Percentiles rank a stretch among this genome's conserved stretches.
Evolutionary conservation across 2,888 invertebrate genomes (phyloP).

Genomic region (Leptinotarsa rubiginosa): DNA sequence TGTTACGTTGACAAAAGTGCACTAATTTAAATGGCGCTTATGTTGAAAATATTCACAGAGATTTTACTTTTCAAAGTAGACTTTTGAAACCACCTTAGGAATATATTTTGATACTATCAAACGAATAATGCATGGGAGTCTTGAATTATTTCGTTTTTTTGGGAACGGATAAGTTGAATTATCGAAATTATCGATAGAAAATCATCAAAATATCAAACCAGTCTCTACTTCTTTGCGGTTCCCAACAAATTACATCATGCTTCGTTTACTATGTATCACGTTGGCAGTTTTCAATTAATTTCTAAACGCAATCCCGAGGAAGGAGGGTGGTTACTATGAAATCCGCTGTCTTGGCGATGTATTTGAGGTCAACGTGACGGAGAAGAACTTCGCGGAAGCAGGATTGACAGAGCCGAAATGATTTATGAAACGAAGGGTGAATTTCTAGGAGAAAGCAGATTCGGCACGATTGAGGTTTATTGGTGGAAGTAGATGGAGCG

Average conservation of each 20-base stretch:
- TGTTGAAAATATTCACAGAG: no score
- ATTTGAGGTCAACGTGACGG: background rate
- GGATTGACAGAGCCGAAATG: slow-evolving; percentile 6
- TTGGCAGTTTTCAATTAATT: slow-evolving; percentile 2
- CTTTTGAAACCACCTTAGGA: no score
- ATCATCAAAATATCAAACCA: no score
- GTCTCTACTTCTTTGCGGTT: background rate
- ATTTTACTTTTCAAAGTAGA: no score
- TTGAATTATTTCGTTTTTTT: no score
- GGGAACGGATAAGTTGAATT: no score
- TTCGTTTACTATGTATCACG: background rate
- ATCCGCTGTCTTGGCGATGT: background rate
- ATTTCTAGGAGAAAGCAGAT: background rate
- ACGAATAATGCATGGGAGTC: no score
- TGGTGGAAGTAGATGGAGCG: background rate
- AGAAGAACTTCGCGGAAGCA: background rate
- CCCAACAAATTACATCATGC: background rate
- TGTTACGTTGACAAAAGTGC: no score
- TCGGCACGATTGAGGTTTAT: background rate
- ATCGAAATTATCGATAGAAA: no score
- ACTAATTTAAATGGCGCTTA: no score
- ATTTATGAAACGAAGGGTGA: background rate
- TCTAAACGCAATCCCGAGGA: background rate
- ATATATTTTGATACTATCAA: no score
- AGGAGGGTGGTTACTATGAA: background rate